Conservation (phyloP, 2,797 vertebrate species). For the Melanotaenia trifasciata region DNA sequence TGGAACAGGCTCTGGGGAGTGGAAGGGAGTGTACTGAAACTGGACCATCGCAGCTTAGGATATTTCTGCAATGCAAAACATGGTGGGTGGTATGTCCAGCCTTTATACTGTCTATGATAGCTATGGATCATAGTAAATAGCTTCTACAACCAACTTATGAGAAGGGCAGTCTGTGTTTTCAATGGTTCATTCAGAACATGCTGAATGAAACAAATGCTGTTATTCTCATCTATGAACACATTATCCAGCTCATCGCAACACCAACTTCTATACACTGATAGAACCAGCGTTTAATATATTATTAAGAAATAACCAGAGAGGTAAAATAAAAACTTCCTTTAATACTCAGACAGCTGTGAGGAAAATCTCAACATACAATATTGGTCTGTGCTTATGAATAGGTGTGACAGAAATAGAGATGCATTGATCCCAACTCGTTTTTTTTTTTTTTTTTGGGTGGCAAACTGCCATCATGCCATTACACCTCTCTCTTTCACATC, state of each 20-base stretch:
- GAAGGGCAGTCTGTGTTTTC: no score
- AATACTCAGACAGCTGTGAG: slow-evolving; percentile 4
- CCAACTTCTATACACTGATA: not conserved
- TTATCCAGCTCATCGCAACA: not conserved
- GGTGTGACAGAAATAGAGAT: slow-evolving; percentile 45
- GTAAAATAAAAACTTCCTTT: slow-evolving; percentile 13
- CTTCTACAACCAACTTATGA: no score
- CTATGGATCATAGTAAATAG: not conserved
- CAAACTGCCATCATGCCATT: slow-evolving; percentile 63
- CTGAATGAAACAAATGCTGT: not conserved
- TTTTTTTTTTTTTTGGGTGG: slow-evolving; percentile 40
- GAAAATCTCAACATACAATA: not conserved
- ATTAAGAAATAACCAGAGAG: not conserved
- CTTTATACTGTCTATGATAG: not conserved
- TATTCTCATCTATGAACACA: no score
- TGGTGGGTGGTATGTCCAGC: not conserved
- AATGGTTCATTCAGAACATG: no score
- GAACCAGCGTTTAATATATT: not conserved
- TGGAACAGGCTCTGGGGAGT: not conserved
- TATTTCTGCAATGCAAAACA: not conserved
- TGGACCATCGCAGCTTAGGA: not conserved
- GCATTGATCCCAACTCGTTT: slow-evolving; percentile 41
- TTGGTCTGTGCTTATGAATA: slow-evolving; percentile 44
- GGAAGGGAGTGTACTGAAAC: not conserved
- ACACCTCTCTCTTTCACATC: slow-evolving; percentile 58